Evolutionary conservation across 1,140 invertebrate genomes (phyloP), one percentile per base, ranked within the genome.

Genomic region (Magallana ariakensis): DNA sequence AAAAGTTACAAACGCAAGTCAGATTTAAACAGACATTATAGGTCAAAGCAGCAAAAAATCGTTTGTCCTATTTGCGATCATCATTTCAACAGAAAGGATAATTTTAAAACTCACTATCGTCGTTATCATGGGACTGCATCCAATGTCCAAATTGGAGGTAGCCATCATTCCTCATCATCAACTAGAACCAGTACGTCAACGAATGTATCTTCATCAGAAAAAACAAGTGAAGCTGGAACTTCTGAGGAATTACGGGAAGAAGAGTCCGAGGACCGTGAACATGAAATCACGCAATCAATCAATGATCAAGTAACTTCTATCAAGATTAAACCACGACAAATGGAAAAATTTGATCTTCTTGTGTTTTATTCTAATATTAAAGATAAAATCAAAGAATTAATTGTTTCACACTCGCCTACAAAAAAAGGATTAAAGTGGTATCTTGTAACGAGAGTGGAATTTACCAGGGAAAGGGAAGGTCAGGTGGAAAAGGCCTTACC

Each of bases 341-440:
- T 16, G 26, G 84, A 85, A 53, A 55, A 70, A 53, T 10, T 46
- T 66, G 84, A 85, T 55, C 13, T 85, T 4, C 53, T 85, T 19
- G 2, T 66, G n/a, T 85, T 85, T 85, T 70, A 26, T 70, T 33
- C 22, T 70, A 70, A 70, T 10, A 70, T 70, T 70, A 70, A 70
- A 22, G 62, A 19, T 22, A 70, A 70, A 70, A 70, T 85, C 60
- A 5, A 70, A 55, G 16, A 62, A 6, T 53, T 53, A 46, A 46
- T 46, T 60, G 57, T 46, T 10, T 70, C 55, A 53, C 60, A 55
- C 10, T n/a, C 33, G 46, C 58, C 62, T 54, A 22, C 11, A 11
- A 53, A 19, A 53, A 66, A 70, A 53, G 84, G 60, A 75, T 85
- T 56, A 55, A 70, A 85, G 22, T 85, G 84, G 84, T 85, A 85